A percentile compares a stretch with the other conserved stretches of the same genome.
Conservation (phyloP, 2,113 vertebrate species). For the Oceanites oceanicus region DNA sequence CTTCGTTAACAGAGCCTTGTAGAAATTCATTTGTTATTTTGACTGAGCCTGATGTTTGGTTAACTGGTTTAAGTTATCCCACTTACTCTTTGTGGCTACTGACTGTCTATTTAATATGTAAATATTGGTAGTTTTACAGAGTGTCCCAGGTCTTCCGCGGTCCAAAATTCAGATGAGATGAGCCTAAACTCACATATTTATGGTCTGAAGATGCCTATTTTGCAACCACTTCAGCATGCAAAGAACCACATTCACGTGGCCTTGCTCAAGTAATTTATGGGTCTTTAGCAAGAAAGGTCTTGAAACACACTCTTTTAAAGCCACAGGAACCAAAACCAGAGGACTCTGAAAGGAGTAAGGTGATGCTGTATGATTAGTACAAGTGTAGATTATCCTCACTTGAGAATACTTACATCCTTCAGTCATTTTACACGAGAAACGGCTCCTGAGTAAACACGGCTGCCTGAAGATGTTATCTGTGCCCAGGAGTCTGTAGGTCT, state of each 20-base stretch:
- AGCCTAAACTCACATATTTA: background rate
- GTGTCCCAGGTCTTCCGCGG: background rate
- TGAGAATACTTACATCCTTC: background rate
- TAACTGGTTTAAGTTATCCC: background rate
- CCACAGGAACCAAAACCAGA: background rate
- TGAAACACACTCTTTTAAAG: background rate
- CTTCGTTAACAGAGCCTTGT: background rate
- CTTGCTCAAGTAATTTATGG: background rate
- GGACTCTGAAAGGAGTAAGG: background rate
- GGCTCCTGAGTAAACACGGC: background rate
- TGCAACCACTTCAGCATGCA: background rate
- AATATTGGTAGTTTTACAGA: background rate
- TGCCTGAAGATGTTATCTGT: background rate
- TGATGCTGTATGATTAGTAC: background rate
- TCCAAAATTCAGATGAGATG: constrained; percentile 1
- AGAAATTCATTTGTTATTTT: background rate
- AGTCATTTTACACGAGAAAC: background rate
- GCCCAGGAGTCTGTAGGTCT: background rate
- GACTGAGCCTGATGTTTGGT: background rate
- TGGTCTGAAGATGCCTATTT: constrained; percentile 10
- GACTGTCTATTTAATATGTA: background rate
- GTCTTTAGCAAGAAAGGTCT: background rate
- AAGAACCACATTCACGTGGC: background rate
- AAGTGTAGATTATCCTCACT: background rate
- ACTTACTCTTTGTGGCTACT: background rate